Conservation (phyloP, 2,113 vertebrate genomes). For the Cyprinus carpio region DNA sequence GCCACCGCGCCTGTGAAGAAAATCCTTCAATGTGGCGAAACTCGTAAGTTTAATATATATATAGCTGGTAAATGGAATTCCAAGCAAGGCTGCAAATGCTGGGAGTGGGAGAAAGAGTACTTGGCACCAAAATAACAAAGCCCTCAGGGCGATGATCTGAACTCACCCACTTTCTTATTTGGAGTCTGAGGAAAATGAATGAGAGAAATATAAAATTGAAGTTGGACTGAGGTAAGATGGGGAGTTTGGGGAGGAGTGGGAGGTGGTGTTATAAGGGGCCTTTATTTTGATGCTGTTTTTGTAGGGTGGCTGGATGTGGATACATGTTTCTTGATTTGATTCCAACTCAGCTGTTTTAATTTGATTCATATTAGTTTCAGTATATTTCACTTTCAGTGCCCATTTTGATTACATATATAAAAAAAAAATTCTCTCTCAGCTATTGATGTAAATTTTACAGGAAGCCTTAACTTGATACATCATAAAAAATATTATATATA, state of each 20-base stretch:
- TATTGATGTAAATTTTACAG: neutral
- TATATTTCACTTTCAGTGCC: neutral
- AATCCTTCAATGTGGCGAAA: neutral
- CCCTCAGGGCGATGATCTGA: constrained; percentile 33
- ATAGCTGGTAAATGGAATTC: constrained; percentile 36
- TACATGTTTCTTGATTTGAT: neutral
- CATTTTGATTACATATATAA: neutral
- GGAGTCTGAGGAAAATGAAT: constrained; percentile 43
- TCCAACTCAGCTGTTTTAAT: neutral
- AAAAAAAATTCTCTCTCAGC: neutral
- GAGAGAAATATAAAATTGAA: constrained; percentile 53
- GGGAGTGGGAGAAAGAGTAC: neutral
- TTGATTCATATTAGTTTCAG: neutral
- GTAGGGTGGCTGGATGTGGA: neutral
- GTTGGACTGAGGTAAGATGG: constrained; percentile 13
- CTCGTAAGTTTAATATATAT: constrained; percentile 48
- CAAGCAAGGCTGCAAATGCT: constrained; percentile 2
- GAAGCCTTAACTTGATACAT: neutral
- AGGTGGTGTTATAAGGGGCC: neutral
- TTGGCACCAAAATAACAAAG: constrained; percentile 45
- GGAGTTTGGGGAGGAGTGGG: constrained; percentile 8
- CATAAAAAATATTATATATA: too few relatives aligned
- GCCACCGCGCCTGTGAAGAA: neutral
- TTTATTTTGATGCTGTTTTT: neutral
- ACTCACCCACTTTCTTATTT: constrained; percentile 44